A percentile compares a stretch with the other conserved stretches of the same genome.
Evolutionary conservation across 2,888 invertebrate species (phyloP).

Genomic region (Apamea anceps): DNA sequence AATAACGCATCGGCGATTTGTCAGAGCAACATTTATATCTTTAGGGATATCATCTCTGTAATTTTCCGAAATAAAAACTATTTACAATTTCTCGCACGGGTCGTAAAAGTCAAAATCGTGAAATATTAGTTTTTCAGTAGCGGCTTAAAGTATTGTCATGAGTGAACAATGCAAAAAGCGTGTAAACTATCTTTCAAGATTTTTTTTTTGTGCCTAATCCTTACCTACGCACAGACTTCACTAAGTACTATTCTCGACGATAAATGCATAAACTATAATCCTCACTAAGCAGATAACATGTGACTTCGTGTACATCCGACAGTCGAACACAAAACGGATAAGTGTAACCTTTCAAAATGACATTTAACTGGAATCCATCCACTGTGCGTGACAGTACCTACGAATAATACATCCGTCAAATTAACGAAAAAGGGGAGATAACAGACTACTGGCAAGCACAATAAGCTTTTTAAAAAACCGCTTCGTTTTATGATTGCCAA

Average conservation of each 20-base stretch:
- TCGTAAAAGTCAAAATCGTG: constrained; percentile 56
- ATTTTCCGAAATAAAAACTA: constrained; percentile 51
- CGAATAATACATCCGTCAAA: constrained; percentile 65
- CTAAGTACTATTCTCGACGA: constrained; percentile 36
- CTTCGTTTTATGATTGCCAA: constrained; percentile 73
- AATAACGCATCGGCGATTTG: constrained; percentile 55
- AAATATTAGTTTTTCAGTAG: constrained; percentile 39
- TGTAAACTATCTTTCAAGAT: constrained; percentile 15
- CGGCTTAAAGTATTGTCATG: constrained; percentile 31
- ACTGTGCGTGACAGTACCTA: constrained; percentile 58
- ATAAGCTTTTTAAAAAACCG: constrained; percentile 58
- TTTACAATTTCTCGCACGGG: constrained; percentile 11
- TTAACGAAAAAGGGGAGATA: constrained; percentile 61
- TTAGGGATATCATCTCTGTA: constrained; percentile 43
- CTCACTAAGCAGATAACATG: constrained; percentile 23
- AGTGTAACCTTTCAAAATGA: constrained; percentile 60
- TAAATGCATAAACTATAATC: constrained; percentile 51
- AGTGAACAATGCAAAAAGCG: constrained; percentile 44
- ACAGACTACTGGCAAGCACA: constrained; percentile 45
- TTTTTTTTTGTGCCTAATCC: constrained; percentile 46
- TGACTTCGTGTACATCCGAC: constrained; percentile 44
- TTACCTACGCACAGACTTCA: constrained; percentile 25
- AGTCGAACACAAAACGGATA: constrained; percentile 49
- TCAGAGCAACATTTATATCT: constrained; percentile 51
- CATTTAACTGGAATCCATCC: constrained; percentile 53